Evolutionary conservation across 2,113 vertebrate species (phyloP).

Genomic region (Odocoileus virginianus): DNA sequence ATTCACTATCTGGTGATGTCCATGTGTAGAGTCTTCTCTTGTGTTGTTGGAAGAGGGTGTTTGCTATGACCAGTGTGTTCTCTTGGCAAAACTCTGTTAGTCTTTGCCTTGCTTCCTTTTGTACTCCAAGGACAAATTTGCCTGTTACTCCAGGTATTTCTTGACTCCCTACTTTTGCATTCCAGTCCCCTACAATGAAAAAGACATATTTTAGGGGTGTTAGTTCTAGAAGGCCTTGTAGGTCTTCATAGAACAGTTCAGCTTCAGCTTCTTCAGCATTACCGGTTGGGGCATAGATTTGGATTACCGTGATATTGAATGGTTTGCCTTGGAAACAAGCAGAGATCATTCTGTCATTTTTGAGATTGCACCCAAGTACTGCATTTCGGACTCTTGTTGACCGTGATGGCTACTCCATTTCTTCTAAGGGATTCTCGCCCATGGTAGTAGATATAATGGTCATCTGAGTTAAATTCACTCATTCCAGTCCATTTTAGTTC

Average conservation of each 20-base stretch:
- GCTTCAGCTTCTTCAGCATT: neutral
- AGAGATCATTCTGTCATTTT: neutral
- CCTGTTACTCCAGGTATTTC: neutral
- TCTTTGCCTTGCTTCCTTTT: neutral
- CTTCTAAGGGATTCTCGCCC: neutral
- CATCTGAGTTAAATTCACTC: neutral
- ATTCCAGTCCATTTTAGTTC: neutral
- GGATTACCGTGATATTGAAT: neutral
- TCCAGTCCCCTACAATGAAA: neutral
- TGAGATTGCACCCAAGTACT: neutral
- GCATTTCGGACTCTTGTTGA: neutral
- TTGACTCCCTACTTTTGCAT: neutral
- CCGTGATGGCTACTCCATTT: neutral
- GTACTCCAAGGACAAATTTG: neutral
- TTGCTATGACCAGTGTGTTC: neutral
- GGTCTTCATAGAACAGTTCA: neutral
- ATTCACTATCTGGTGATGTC: neutral
- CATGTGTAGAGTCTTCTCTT: neutral
- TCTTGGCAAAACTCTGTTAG: neutral
- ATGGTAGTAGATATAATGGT: neutral
- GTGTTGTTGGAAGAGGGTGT: neutral
- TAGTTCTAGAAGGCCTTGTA: neutral
- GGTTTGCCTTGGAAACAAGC: neutral
- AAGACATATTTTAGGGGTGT: neutral
- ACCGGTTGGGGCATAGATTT: fast-evolving